Percentiles rank a stretch among this genome's conserved stretches.
phyloP scores from a whole-genome alignment of 2,888 invertebrate species.

The Clunio marinus region DNA sequence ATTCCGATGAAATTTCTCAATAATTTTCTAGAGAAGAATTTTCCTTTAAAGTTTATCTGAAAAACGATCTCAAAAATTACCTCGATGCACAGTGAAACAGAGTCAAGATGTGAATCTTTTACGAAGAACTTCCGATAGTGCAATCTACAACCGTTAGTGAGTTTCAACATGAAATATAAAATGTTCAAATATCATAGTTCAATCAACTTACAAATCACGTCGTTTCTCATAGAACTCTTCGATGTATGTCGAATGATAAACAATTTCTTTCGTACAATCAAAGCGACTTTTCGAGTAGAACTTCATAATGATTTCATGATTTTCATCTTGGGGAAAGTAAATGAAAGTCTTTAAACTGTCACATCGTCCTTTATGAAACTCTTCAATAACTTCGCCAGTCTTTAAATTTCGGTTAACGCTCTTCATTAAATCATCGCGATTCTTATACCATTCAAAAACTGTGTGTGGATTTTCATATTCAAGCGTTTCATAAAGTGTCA shows the following conservation, averaged over 20 bases:
- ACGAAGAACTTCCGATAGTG: constrained; percentile 41
- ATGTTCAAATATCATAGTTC: constrained; percentile 42
- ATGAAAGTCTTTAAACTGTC: constrained; percentile 62
- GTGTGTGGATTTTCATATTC: constrained; percentile 46
- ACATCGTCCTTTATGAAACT: constrained; percentile 61
- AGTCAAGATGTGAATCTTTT: background rate
- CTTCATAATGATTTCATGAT: constrained; percentile 47
- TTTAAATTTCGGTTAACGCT: constrained; percentile 55
- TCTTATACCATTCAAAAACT: constrained; percentile 60
- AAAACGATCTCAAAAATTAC: background rate
- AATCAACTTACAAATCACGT: constrained; percentile 52
- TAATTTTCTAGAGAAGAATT: constrained; percentile 53
- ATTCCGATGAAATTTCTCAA: constrained; percentile 62
- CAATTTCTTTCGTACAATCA: constrained; percentile 64
- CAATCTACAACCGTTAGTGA: constrained; percentile 42
- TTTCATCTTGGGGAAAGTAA: constrained; percentile 43
- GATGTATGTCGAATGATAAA: constrained; percentile 55
- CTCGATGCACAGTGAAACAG: background rate
- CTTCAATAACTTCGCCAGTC: constrained; percentile 56
- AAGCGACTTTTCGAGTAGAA: constrained; percentile 55
- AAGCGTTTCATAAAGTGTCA: constrained; percentile 46
- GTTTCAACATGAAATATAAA: constrained; percentile 13
- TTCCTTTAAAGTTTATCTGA: background rate
- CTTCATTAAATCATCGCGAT: constrained; percentile 63
- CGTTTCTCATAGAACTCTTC: constrained; percentile 57